These are phyloP conservation scores for Melanaphis sacchari DNA, from an alignment of 1,140 invertebrate species.

Conservation along the genomic window DNA sequence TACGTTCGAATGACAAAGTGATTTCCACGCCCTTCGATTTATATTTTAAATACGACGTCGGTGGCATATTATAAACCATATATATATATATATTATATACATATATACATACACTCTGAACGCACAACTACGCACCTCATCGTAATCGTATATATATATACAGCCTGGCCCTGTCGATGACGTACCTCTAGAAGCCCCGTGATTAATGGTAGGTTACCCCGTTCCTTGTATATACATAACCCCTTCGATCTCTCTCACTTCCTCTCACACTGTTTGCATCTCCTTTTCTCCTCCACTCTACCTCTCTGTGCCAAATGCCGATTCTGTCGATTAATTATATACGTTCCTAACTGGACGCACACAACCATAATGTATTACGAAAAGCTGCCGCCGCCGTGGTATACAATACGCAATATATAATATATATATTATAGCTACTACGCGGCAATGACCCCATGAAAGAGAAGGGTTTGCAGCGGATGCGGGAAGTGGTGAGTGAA, in stretches of 20 bases:
- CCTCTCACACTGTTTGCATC: background rate
- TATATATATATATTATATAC: background rate
- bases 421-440: background rate
- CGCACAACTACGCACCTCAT: background rate
- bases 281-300: background rate
- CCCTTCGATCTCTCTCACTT: conserved; percentile 5
- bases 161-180: conserved; percentile 39
- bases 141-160: conserved; percentile 12
- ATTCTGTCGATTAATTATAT: conserved; percentile 55
- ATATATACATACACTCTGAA: background rate
- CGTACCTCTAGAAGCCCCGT: conserved; percentile 33
- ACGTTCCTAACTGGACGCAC: conserved; percentile 54
- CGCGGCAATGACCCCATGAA: conserved; percentile 1
- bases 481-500: background rate
- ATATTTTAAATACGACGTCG: conserved; percentile 29
- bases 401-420: background rate
- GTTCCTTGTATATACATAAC: background rate
- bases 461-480: background rate
- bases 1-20: conserved; percentile 52
- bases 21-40: conserved; percentile 57
- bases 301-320: conserved; percentile 42
- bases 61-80: background rate
- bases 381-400: background rate
- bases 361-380: background rate
- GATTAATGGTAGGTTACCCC: conserved; percentile 52